These are phyloP conservation scores for Daubentonia madagascariensis DNA, from an alignment of 2,113 vertebrate genomes.

Conservation along the genomic window DNA sequence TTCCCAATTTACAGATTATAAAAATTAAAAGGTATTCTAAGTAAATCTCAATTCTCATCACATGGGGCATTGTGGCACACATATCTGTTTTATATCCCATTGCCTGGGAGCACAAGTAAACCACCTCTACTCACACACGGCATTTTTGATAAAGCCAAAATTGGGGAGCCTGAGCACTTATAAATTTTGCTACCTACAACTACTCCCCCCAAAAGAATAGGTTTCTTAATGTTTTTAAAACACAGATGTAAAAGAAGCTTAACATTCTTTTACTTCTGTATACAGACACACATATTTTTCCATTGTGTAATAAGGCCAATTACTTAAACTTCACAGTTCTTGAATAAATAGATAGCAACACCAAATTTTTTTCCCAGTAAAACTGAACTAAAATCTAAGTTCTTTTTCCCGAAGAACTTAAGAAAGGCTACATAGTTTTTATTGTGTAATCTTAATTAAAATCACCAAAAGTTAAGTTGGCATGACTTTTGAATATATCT, in stretches of 20 bases:
- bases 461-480: neutral
- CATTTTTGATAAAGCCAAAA: neutral
- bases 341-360: neutral
- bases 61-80: neutral
- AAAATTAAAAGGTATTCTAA: neutral
- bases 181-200: neutral
- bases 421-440: neutral
- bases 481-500: neutral
- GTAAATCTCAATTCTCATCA: neutral
- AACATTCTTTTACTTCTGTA: neutral
- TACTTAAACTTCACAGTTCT: conserved; percentile 9
- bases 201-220: neutral
- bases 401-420: neutral
- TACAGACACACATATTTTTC: neutral
- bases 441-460: neutral
- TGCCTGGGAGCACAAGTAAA: neutral
- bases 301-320: neutral
- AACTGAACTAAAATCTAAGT: neutral
- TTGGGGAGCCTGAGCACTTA: neutral
- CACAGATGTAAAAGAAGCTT: neutral
- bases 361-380: neutral
- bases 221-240: neutral
- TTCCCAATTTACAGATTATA: neutral
- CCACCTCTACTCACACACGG: neutral
- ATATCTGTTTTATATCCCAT: neutral